Evolutionary conservation across 2,113 vertebrate species (phyloP).

Genomic region (Narcine bancroftii): DNA sequence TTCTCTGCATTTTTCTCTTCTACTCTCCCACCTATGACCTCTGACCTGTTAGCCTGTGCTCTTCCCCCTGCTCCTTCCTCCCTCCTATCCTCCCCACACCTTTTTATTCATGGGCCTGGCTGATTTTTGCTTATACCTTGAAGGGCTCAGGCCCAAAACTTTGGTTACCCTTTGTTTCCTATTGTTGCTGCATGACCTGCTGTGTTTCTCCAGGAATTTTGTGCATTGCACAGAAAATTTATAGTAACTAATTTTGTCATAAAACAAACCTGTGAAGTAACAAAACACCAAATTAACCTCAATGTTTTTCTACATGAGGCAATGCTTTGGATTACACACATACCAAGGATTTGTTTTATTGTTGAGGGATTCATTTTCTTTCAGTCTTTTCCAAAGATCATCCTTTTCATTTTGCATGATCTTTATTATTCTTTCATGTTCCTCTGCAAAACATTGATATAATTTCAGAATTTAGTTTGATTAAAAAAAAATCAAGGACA

Average conservation of each 20-base stretch:
- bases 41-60: too few relatives aligned
- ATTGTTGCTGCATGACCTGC: too few relatives aligned
- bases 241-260: background rate
- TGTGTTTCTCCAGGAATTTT: too few relatives aligned
- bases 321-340: background rate
- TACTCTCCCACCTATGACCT: too few relatives aligned
- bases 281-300: background rate
- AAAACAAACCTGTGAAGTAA: background rate
- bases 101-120: too few relatives aligned
- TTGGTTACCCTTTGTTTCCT: too few relatives aligned
- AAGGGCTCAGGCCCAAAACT: too few relatives aligned
- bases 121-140: too few relatives aligned
- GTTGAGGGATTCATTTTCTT: background rate
- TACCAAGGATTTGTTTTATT: slow-evolving; percentile 18
- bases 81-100: too few relatives aligned
- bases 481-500: background rate
- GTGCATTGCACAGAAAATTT: too few relatives aligned
- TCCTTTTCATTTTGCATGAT: slow-evolving; percentile 23
- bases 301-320: background rate
- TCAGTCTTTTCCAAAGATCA: background rate
- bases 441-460: slow-evolving; percentile 4
- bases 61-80: too few relatives aligned
- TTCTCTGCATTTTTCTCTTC: too few relatives aligned
- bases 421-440: slow-evolving; percentile 23
- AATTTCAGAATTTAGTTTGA: slow-evolving; percentile 10